phyloP scores from a whole-genome alignment of 2,113 vertebrate species.

The Irena cyanogastra region DNA sequence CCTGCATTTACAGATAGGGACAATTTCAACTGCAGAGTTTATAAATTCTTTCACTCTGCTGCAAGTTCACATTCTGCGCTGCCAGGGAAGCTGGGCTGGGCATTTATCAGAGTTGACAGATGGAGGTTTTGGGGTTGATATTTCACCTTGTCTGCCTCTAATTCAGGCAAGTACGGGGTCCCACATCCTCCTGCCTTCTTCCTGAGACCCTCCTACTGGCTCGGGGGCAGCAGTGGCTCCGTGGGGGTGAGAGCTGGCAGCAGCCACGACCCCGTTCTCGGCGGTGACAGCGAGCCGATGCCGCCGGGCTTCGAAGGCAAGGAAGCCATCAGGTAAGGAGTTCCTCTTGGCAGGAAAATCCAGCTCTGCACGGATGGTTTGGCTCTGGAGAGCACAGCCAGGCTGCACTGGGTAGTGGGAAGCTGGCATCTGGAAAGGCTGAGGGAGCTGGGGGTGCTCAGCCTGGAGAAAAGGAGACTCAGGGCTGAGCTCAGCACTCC shows the following conservation, averaged over 20 bases:
- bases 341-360: accelerated
- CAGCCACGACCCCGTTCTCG: slow-evolving; percentile 25
- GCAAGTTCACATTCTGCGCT: accelerated
- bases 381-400: not conserved
- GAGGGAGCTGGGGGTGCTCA: too few relatives aligned
- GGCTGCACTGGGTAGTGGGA: accelerated
- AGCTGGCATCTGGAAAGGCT: not conserved
- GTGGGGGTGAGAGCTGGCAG: slow-evolving; percentile 42
- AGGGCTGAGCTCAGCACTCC: too few relatives aligned
- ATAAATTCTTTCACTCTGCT: accelerated
- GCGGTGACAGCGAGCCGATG: slow-evolving; percentile 72
- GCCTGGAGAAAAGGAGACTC: too few relatives aligned
- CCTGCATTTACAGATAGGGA: not conserved
- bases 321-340: slow-evolving; percentile 84
- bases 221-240: slow-evolving; percentile 1
- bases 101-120: accelerated
- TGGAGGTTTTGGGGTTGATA: not conserved
- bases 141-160: not conserved
- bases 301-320: slow-evolving; percentile 83
- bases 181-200: slow-evolving; percentile 78
- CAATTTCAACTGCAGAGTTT: not conserved
- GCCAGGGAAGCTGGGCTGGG: accelerated
- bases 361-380: accelerated
- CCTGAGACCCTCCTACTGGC: slow-evolving; percentile 82
- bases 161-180: slow-evolving; percentile 79